phyloP scores from a whole-genome alignment of 1,140 invertebrate species.

The Heliothis virescens region DNA sequence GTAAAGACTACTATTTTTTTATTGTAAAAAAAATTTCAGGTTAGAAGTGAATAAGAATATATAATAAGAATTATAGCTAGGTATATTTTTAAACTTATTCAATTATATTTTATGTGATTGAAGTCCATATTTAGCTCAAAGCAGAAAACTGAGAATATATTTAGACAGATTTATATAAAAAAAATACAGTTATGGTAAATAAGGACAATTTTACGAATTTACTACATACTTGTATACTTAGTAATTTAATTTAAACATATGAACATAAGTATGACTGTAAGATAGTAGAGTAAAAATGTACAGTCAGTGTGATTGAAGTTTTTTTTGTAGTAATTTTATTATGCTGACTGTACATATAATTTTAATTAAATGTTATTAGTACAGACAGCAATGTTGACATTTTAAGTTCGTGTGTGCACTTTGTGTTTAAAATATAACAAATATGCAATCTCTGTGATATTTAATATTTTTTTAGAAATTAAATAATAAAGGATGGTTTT shows the following conservation, averaged over 20 bases:
- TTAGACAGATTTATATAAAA: too few species aligned
- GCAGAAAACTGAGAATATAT: too few species aligned
- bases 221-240: too few species aligned
- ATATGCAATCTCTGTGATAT: slow-evolving; percentile 54
- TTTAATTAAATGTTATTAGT: slow-evolving; percentile 15
- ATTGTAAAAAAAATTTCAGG: background rate
- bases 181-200: too few species aligned
- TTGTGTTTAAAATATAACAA: slow-evolving; percentile 37
- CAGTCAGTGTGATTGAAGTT: background rate
- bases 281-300: background rate
- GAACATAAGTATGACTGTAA: too few species aligned
- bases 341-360: slow-evolving; percentile 8
- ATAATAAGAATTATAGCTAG: slow-evolving; percentile 6
- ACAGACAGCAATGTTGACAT: slow-evolving; percentile 13
- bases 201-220: too few species aligned
- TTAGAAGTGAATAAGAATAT: background rate
- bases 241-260: too few species aligned
- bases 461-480: slow-evolving; percentile 50
- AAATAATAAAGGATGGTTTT: slow-evolving; percentile 55
- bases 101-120: background rate
- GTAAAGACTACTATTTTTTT: too few species aligned
- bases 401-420: background rate
- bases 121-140: too few species aligned
- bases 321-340: background rate
- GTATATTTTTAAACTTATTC: background rate